These are phyloP conservation scores for Pseudococcus longispinus DNA, from an alignment of 2,888 invertebrate species.

Conservation along the genomic window DNA sequence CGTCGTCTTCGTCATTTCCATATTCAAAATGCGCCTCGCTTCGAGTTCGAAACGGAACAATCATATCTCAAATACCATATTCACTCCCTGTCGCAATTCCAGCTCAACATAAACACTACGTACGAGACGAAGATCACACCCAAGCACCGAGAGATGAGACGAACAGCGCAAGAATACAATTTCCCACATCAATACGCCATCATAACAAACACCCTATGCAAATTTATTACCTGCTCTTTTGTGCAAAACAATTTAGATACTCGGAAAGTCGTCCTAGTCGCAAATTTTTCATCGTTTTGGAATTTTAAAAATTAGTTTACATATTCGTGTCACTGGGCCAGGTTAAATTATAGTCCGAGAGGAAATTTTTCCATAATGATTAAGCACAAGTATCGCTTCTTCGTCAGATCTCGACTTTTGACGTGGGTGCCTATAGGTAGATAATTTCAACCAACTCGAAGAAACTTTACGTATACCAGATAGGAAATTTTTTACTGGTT, in stretches of 20 bases:
- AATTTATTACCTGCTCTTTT: neutral
- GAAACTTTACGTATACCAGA: neutral
- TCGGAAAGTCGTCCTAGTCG: neutral
- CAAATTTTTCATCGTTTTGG: conserved; percentile 28
- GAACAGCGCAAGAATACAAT: neutral
- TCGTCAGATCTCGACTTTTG: neutral
- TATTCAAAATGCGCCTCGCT: neutral
- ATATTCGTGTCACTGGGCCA: conserved; percentile 26
- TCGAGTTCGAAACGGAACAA: neutral
- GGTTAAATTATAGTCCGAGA: neutral
- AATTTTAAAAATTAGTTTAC: conserved; percentile 1
- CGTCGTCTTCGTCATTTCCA: conserved; percentile 19
- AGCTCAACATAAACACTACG: neutral
- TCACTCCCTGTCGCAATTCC: neutral
- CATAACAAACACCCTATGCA: conserved; percentile 4
- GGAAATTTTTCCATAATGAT: neutral
- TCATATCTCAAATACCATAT: neutral
- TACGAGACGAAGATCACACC: neutral
- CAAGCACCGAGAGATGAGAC: neutral
- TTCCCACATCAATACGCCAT: neutral
- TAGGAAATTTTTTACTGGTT: neutral
- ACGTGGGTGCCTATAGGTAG: neutral
- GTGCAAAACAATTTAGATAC: no score
- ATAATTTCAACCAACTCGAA: neutral
- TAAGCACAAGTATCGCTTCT: neutral